These are phyloP conservation scores for Plestiodon gilberti DNA, from an alignment of 2,113 vertebrate species.

Conservation along the genomic window DNA sequence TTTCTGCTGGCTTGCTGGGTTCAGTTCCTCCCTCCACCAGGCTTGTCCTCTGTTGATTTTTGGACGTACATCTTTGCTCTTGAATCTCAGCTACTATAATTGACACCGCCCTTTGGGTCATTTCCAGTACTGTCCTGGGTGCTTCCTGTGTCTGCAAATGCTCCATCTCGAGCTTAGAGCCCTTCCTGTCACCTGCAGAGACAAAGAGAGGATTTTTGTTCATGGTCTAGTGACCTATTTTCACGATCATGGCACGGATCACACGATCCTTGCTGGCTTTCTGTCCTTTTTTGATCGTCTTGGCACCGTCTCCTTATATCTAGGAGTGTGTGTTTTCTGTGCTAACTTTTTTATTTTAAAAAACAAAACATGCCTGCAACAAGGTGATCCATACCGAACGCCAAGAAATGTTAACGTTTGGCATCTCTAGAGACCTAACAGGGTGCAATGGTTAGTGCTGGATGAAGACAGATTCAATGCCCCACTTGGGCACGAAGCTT, in stretches of 20 bases:
- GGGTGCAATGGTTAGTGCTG: too few relatives aligned
- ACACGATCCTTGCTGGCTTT: too few relatives aligned
- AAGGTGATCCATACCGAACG: not conserved
- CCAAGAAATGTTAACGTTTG: not conserved
- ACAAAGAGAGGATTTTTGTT: not conserved
- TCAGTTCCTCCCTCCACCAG: not conserved
- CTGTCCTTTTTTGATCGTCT: too few relatives aligned
- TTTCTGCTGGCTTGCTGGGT: not conserved
- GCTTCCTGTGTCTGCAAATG: not conserved
- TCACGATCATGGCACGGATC: too few relatives aligned
- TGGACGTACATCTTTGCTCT: not conserved
- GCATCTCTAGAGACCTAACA: too few relatives aligned
- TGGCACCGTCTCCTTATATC: too few relatives aligned
- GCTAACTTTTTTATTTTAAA: too few relatives aligned
- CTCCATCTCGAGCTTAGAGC: not conserved
- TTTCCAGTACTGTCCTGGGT: not conserved
- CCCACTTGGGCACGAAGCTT: too few relatives aligned
- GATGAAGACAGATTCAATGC: too few relatives aligned
- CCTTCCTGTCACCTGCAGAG: not conserved
- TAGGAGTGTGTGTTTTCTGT: too few relatives aligned
- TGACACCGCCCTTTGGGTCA: not conserved
- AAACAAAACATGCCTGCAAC: too few relatives aligned
- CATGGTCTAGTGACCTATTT: too few relatives aligned
- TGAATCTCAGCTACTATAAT: not conserved
- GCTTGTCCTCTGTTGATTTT: not conserved